phyloP scores from a whole-genome alignment of 1,140 invertebrate genomes.

The Drosophila nannoptera region DNA sequence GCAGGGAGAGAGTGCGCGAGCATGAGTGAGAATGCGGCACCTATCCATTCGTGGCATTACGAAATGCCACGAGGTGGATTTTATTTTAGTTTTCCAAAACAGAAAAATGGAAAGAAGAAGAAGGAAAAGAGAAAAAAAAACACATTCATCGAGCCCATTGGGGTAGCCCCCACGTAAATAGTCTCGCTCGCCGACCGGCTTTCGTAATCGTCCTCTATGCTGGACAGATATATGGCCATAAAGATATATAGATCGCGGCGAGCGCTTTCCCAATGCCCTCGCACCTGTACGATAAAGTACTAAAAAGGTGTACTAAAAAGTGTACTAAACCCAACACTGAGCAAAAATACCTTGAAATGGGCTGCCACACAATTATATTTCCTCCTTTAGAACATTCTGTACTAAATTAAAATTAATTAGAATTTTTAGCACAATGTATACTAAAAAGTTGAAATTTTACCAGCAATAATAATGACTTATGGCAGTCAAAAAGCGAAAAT shows the following conservation, averaged over 20 bases:
- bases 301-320: slow-evolving; percentile 12
- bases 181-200: background rate
- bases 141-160: background rate
- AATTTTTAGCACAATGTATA: background rate
- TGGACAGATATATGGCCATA: background rate
- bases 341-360: background rate
- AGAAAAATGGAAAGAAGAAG: too few species aligned
- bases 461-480: too few species aligned
- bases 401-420: background rate
- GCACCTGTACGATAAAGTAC: background rate
- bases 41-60: slow-evolving; percentile 23
- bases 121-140: background rate
- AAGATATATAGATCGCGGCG: background rate
- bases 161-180: slow-evolving; percentile 15
- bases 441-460: too few species aligned
- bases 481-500: too few species aligned
- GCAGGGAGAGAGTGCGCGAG: slow-evolving; percentile 12
- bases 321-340: background rate
- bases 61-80: slow-evolving; percentile 14
- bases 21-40: slow-evolving; percentile 6
- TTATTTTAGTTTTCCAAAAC: background rate
- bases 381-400: too few species aligned
- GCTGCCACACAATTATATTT: too few species aligned
- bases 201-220: slow-evolving; percentile 14
- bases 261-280: slow-evolving; percentile 36